These are phyloP conservation scores for Oxyruncus cristatus DNA, from an alignment of 2,113 vertebrate species.

Conservation along the genomic window DNA sequence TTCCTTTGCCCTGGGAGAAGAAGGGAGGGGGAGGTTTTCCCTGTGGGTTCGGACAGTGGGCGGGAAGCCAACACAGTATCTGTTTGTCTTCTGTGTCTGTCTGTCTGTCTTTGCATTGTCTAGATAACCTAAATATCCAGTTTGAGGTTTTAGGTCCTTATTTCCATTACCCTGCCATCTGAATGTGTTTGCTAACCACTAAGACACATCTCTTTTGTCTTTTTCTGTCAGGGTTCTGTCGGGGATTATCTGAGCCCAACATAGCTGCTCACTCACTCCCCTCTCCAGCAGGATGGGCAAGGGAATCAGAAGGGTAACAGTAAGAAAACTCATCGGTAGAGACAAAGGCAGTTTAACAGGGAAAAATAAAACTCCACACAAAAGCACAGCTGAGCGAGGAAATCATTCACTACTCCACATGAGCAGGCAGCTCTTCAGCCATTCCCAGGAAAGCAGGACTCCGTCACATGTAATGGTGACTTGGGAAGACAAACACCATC, in stretches of 20 bases:
- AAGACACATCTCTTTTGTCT: not conserved
- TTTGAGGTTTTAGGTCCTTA: not conserved
- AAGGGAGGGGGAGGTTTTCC: too few relatives aligned
- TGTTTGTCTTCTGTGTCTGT: not conserved
- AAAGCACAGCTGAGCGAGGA: not conserved
- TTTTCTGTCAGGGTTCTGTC: fast-evolving
- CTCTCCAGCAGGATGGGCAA: not conserved
- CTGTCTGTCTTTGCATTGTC: not conserved
- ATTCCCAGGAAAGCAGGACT: not conserved
- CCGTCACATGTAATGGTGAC: not conserved
- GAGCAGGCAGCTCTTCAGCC: not conserved
- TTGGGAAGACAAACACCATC: not conserved
- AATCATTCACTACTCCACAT: not conserved
- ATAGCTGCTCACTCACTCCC: fast-evolving
- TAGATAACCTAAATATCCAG: not conserved
- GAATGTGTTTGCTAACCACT: not conserved
- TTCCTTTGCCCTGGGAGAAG: too few relatives aligned
- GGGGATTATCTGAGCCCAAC: not conserved
- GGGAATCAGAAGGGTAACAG: not conserved
- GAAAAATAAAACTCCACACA: not conserved
- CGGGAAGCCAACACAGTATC: too few relatives aligned
- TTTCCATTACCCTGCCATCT: not conserved
- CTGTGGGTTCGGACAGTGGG: too few relatives aligned
- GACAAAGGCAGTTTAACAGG: not conserved
- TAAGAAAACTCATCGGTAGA: not conserved